phyloP scores from a whole-genome alignment of 2,888 invertebrate species.

The Leucozona laternaria region DNA sequence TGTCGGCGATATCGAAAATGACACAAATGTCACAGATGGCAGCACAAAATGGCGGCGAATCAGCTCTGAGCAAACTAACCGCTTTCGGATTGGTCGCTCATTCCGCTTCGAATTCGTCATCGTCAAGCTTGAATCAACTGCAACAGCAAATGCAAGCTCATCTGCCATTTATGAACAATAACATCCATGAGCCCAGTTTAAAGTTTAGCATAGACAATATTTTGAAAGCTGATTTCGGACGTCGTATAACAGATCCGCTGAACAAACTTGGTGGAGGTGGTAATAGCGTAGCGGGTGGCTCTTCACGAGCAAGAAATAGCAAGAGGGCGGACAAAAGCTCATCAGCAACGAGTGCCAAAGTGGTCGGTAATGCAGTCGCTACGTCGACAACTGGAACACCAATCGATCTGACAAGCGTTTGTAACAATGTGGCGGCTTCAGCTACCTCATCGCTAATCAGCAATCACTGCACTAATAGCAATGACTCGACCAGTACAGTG shows the following conservation, averaged over 20 bases:
- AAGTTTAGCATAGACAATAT: slow-evolving; percentile 95
- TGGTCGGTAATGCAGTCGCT: slow-evolving; percentile 35
- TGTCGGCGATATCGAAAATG: slow-evolving; percentile 88
- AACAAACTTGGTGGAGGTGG: slow-evolving; percentile 83
- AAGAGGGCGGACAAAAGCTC: slow-evolving; percentile 66
- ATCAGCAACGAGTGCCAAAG: slow-evolving; percentile 73
- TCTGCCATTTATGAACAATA: slow-evolving; percentile 80
- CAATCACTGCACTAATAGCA: slow-evolving; percentile 82
- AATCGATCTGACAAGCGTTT: slow-evolving; percentile 76
- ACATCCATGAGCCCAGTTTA: slow-evolving; percentile 86
- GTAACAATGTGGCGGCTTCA: slow-evolving; percentile 51
- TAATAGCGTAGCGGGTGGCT: slow-evolving; percentile 43
- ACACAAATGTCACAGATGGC: slow-evolving; percentile 80
- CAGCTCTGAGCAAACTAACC: slow-evolving; percentile 80
- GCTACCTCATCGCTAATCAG: slow-evolving; percentile 78
- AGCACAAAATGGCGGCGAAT: slow-evolving; percentile 65
- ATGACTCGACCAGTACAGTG: slow-evolving; percentile 82
- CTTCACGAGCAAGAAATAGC: slow-evolving; percentile 52
- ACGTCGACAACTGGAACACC: slow-evolving; percentile 74
- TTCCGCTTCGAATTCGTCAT: slow-evolving; percentile 51
- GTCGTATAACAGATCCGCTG: slow-evolving; percentile 88
- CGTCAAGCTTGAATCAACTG: slow-evolving; percentile 78
- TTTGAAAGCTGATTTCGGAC: slow-evolving; percentile 92
- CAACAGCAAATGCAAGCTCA: slow-evolving; percentile 81
- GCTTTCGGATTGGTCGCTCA: slow-evolving; percentile 80